Evolutionary conservation across 2,888 invertebrate genomes (phyloP).

Genomic region (Brachylomia viminalis): DNA sequence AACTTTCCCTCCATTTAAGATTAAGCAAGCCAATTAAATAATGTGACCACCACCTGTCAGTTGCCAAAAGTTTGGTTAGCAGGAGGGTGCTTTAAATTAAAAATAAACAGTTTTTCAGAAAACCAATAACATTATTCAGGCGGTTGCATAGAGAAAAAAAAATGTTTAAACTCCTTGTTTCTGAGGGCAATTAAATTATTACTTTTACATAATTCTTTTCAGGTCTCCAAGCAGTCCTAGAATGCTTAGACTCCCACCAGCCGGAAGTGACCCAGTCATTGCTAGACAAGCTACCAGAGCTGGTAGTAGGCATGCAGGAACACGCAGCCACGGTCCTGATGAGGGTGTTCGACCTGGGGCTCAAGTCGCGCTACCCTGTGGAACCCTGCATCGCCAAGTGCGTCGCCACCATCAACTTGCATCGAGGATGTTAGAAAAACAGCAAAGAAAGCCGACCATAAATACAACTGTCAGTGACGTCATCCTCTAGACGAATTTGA

Average conservation of each 20-base stretch:
- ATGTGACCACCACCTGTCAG: neutral
- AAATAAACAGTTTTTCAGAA: neutral
- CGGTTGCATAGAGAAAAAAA: neutral
- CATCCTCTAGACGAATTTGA: neutral
- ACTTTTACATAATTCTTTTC: neutral
- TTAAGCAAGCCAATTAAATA: neutral
- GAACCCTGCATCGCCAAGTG: constrained; percentile 94
- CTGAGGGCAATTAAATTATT: neutral
- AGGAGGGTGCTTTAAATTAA: neutral
- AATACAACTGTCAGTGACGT: neutral
- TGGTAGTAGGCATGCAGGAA: constrained; percentile 96
- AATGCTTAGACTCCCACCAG: constrained; percentile 95
- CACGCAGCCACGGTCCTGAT: constrained; percentile 94
- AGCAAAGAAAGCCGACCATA: neutral
- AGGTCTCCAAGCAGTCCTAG: constrained; percentile 94
- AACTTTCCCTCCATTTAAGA: neutral
- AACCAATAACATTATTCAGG: neutral
- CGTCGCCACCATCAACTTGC: constrained; percentile 95
- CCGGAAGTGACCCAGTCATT: constrained; percentile 95
- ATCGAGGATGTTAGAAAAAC: constrained; percentile 92
- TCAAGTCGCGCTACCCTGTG: constrained; percentile 94
- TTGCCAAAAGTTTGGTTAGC: neutral
- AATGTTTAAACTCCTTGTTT: neutral
- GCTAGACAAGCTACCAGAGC: constrained; percentile 95
- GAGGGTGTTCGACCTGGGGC: constrained; percentile 95